A percentile compares a stretch with the other conserved stretches of the same genome.
Conservation (phyloP, 2,797 vertebrate species). For the Poecilia velifera region DNA sequence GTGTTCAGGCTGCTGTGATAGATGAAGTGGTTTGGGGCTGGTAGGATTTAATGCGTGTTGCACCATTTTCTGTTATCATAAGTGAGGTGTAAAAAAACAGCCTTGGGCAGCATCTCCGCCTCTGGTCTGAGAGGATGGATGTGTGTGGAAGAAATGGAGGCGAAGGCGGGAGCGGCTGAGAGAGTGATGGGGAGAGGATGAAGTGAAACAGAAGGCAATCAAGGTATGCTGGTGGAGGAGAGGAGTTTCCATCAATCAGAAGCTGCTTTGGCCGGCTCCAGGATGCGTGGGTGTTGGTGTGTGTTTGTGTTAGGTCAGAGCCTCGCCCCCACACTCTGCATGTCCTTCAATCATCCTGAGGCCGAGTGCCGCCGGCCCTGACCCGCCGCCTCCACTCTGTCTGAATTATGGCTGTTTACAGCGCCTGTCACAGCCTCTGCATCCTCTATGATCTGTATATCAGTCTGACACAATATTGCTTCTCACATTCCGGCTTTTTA, state of each 20-base stretch:
- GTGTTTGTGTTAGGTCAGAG: constrained; percentile 27
- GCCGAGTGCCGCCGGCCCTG: constrained; percentile 11
- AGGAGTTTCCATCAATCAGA: constrained; percentile 69
- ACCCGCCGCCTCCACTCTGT: not conserved
- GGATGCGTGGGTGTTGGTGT: constrained; percentile 37
- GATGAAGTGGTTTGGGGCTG: constrained; percentile 10
- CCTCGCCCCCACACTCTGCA: constrained; percentile 32
- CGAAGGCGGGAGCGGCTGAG: constrained; percentile 22
- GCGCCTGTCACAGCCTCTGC: constrained; percentile 26
- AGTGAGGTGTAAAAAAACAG: constrained; percentile 16
- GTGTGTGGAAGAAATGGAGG: constrained; percentile 36
- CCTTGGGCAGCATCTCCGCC: constrained; percentile 1
- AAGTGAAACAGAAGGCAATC: constrained; percentile 67
- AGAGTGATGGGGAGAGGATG: constrained; percentile 50
- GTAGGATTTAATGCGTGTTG: constrained; percentile 1
- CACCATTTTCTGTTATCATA: constrained; percentile 41
- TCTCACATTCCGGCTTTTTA: constrained; percentile 27
- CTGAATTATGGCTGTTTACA: constrained; percentile 39
- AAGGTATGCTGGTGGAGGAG: constrained; percentile 24
- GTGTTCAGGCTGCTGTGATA: not conserved
- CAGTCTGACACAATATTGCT: constrained; percentile 23
- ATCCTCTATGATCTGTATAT: constrained; percentile 25
- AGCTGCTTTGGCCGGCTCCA: constrained; percentile 62
- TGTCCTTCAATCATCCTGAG: constrained; percentile 59
- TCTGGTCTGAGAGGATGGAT: constrained; percentile 28